Base-by-base conservation (phyloP, 2,797 vertebrate species). In the Cetoscarus ocellatus region DNA sequence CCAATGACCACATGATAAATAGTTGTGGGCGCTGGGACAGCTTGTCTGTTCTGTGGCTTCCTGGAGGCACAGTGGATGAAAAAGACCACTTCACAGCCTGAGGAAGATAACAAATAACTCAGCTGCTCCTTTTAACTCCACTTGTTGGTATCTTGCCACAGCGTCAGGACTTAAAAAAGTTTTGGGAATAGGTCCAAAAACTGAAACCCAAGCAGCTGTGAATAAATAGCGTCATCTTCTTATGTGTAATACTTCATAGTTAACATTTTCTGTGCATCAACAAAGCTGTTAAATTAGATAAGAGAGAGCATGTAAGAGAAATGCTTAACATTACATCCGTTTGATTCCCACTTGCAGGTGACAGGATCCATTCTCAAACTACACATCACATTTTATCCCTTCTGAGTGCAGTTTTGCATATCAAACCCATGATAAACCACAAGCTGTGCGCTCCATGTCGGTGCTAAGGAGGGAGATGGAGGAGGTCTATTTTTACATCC, bases 401-500 rank as follows among this genome's bases (percentile, higher is more conserved):
- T 84, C 67, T 78, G 63, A 80, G 73, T 27, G 65, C 1, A 10
- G 34, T 65, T 88, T 85, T 76, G 70, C 79, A 84, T 62, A 82
- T 91, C 83, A 88, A 88, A 90, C 83, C 78, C 19, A 38, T 49
- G 52, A 61, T 70, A 74, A 83, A 78, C 56, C 70, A 47, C 79
- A 77, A 52, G 0, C 11, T 12, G 52, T 57, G 63, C 60, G 10
- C 61, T 79, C 58, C 17, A n/a, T 47, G 50, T 62, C 57, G 67
- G 57, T 67, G 71, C 72, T 51, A 11, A 62, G 64, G 61, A 82
- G 65, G 69, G 40, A 80, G 55, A 82, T 1, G 35, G 54, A 70
- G 52, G 45, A 56, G 62, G 61, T 73, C 75, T 93, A 90, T 89
- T 92, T 92, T 89, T 86, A 86, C 64, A 80, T 67, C 42, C 60